These are phyloP conservation scores for Netelia fuscicornis DNA, from an alignment of 2,888 invertebrate species.

Conservation along the genomic window DNA sequence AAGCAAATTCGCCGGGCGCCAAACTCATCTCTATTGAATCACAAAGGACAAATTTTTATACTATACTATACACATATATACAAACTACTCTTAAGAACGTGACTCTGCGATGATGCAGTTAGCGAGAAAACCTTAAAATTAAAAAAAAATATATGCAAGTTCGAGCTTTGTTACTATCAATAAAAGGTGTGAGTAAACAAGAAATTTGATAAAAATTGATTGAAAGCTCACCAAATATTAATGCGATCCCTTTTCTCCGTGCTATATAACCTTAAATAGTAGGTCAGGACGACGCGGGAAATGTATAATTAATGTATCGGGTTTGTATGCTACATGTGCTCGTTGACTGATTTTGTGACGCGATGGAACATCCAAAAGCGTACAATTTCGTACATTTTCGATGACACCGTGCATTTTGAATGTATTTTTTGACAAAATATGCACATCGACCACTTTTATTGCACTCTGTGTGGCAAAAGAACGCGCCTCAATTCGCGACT, in stretches of 20 bases:
- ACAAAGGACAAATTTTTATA: background rate
- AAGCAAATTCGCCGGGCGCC: conserved; percentile 52
- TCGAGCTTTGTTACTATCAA: no score
- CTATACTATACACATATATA: background rate
- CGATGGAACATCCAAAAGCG: background rate
- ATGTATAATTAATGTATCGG: background rate
- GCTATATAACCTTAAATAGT: background rate
- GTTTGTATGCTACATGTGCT: background rate
- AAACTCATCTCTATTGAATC: conserved; percentile 15
- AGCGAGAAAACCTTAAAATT: background rate
- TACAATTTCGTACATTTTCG: background rate
- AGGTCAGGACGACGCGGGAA: background rate
- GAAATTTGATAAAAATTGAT: no score
- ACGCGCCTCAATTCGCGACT: background rate
- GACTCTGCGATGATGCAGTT: no score
- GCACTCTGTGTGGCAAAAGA: background rate
- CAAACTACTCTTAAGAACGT: background rate
- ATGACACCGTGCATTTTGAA: background rate
- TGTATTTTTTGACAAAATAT: background rate
- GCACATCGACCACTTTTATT: background rate
- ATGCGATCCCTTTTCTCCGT: background rate
- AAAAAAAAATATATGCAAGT: background rate
- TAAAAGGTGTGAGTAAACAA: no score
- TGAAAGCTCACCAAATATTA: background rate
- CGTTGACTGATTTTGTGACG: background rate